Evolutionary conservation across 2,888 invertebrate species (phyloP).

Genomic region (Noctuana brunneofusca): DNA sequence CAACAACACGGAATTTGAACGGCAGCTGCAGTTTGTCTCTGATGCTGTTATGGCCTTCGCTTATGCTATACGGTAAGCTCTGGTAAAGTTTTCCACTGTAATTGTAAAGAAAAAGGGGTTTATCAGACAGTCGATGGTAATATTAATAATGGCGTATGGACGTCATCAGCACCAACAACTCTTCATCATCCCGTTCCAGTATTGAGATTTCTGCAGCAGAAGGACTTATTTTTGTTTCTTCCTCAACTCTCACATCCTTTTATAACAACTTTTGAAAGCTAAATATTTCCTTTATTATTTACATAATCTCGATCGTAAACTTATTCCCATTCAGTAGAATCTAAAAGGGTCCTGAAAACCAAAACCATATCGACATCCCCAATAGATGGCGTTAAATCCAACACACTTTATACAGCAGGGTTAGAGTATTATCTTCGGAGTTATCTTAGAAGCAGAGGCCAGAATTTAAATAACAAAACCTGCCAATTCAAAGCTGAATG

Average conservation of each 20-base stretch:
- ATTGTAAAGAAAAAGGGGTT: no score
- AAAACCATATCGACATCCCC: conserved; percentile 12
- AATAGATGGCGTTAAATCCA: conserved; percentile 16
- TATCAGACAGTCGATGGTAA: no score
- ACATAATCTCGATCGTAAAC: conserved; percentile 11
- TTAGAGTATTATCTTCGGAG: conserved; percentile 23
- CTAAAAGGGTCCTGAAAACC: conserved; percentile 12
- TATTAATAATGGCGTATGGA: no score
- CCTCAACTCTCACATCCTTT: not conserved
- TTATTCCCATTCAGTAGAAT: conserved; percentile 4
- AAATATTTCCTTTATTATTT: not conserved
- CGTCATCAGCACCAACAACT: no score
- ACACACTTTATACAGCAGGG: conserved; percentile 21
- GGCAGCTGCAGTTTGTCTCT: conserved; percentile 97
- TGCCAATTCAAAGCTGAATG: conserved; percentile 39
- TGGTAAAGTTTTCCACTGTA: no score
- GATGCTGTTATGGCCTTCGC: conserved; percentile 98
- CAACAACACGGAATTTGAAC: conserved; percentile 93
- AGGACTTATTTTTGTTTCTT: no score
- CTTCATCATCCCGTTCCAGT: no score
- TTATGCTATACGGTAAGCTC: conserved; percentile 88
- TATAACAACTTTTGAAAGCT: not conserved
- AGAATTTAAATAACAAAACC: conserved; percentile 43
- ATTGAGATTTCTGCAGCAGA: no score
- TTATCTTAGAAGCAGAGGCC: conserved; percentile 31